Percentiles rank a stretch among this genome's conserved stretches.
These are phyloP conservation scores for Saimiri boliviensis DNA, from an alignment of 2,113 vertebrate genomes.

Conservation along the genomic window DNA sequence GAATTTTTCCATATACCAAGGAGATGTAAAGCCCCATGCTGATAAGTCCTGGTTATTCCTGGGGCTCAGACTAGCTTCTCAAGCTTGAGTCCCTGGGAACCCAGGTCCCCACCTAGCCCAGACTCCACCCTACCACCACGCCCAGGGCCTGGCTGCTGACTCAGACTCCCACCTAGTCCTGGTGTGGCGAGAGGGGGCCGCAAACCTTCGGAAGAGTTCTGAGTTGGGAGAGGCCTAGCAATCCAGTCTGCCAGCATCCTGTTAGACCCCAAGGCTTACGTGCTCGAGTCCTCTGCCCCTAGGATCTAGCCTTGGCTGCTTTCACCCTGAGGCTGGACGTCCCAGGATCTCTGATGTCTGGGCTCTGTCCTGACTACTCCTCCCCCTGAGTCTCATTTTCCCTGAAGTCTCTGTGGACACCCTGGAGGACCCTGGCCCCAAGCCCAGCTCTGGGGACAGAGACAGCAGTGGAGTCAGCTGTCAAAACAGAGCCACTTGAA, in stretches of 20 bases:
- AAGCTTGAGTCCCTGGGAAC: neutral
- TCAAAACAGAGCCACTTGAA: conserved; percentile 71
- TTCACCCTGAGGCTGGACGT: neutral
- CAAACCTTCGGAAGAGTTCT: neutral
- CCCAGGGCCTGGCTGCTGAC: conserved; percentile 25
- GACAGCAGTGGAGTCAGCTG: conserved; percentile 77
- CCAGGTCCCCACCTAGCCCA: neutral
- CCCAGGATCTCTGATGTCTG: neutral
- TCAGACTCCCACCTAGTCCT: neutral
- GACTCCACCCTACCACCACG: neutral
- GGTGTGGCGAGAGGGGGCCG: neutral
- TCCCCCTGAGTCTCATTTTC: conserved; percentile 53
- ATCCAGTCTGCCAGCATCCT: neutral
- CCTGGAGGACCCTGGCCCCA: conserved; percentile 73
- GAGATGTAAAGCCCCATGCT: neutral
- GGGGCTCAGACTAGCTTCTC: neutral
- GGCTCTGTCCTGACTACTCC: neutral
- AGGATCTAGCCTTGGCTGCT: neutral
- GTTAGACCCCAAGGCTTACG: neutral
- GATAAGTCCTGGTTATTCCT: neutral
- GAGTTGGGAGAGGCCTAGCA: neutral
- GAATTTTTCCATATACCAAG: neutral
- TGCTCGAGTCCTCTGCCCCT: neutral
- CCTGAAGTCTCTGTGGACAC: conserved; percentile 62
- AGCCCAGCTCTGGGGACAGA: conserved; percentile 74